phyloP scores from a whole-genome alignment of 2,888 invertebrate genomes.

The Melangyna quadrimaculata region DNA sequence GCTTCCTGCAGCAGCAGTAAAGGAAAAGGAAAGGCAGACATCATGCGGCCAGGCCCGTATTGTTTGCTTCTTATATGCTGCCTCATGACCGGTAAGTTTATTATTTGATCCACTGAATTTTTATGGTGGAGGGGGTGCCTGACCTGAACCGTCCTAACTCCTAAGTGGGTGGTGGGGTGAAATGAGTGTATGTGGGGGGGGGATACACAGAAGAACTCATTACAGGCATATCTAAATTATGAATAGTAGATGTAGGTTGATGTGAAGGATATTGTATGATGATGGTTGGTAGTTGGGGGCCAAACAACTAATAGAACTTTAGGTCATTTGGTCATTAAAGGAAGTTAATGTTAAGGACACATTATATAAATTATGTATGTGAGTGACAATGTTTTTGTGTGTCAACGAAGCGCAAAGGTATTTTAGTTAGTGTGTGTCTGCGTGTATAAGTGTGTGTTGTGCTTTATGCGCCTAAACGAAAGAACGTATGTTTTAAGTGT shows the following conservation, averaged over 20 bases:
- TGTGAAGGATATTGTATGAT: conserved; percentile 27
- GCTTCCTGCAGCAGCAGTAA: conserved; percentile 19
- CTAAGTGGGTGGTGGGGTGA: background rate
- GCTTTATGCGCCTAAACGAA: background rate
- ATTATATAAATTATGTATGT: conserved; percentile 23
- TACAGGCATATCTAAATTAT: conserved; percentile 71
- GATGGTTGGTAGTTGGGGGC: conserved; percentile 15
- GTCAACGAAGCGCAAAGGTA: conserved; percentile 15
- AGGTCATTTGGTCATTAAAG: conserved; percentile 70
- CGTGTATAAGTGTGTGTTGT: background rate
- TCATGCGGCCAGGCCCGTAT: conserved; percentile 42
- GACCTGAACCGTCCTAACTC: background rate
- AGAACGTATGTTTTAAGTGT: conserved; percentile 46
- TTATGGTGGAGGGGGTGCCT: background rate
- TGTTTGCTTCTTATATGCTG: conserved; percentile 70
- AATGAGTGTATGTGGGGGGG: background rate
- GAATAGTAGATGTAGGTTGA: conserved; percentile 61
- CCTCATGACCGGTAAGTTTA: conserved; percentile 71
- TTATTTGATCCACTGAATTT: conserved; percentile 67
- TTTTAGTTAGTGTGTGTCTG: background rate
- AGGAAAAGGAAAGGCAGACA: conserved; percentile 18
- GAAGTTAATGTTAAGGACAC: conserved; percentile 65
- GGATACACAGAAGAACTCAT: conserved; percentile 67
- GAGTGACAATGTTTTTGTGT: conserved; percentile 19
- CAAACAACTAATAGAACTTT: conserved; percentile 59